These are phyloP conservation scores for Drosophila anomalipes DNA, from an alignment of 2,888 invertebrate genomes.

Conservation along the genomic window DNA sequence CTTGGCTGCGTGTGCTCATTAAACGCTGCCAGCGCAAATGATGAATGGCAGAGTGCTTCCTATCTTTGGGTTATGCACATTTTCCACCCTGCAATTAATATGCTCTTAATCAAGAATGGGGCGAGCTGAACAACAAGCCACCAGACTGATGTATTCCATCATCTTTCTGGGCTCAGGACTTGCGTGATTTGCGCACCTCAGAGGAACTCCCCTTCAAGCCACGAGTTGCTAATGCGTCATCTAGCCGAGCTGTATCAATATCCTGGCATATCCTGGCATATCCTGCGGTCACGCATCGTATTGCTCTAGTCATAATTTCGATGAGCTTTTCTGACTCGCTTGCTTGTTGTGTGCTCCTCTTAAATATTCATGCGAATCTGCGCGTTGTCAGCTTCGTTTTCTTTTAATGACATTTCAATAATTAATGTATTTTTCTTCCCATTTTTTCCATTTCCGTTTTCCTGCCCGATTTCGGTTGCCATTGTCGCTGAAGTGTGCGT, in stretches of 20 bases:
- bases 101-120: slow-evolving; percentile 73
- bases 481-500: slow-evolving; percentile 63
- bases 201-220: neutral
- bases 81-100: slow-evolving; percentile 83
- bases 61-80: slow-evolving; percentile 35
- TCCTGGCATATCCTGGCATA: slow-evolving; percentile 41
- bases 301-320: slow-evolving; percentile 67
- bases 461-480: slow-evolving; percentile 47
- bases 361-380: slow-evolving; percentile 81
- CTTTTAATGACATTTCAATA: slow-evolving; percentile 83
- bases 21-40: slow-evolving; percentile 54
- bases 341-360: slow-evolving; percentile 41
- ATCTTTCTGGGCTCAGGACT: slow-evolving; percentile 34
- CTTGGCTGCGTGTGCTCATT: slow-evolving; percentile 55
- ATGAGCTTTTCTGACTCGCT: slow-evolving; percentile 22
- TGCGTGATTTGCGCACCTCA: slow-evolving; percentile 76
- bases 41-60: slow-evolving; percentile 69
- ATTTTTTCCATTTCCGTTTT: slow-evolving; percentile 65
- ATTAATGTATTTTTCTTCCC: slow-evolving; percentile 79
- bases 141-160: slow-evolving; percentile 47
- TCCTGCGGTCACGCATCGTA: slow-evolving; percentile 75
- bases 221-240: slow-evolving; percentile 52
- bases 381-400: slow-evolving; percentile 63
- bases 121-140: neutral
- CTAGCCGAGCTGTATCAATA: slow-evolving; percentile 52